phyloP scores from a whole-genome alignment of 2,888 invertebrate genomes.

The Eueremaeus valkanovi region DNA sequence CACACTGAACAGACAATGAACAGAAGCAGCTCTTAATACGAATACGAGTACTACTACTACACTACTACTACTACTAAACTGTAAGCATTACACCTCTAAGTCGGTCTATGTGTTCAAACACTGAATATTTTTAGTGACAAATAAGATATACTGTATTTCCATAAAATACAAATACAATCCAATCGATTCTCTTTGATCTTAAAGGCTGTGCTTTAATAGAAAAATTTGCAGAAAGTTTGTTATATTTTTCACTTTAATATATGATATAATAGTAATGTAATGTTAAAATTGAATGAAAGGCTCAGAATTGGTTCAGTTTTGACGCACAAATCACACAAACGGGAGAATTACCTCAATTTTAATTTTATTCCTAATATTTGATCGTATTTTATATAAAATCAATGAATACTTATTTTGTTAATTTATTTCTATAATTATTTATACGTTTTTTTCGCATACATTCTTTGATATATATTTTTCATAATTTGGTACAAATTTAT shows the following conservation, averaged over 20 bases:
- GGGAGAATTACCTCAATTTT: conserved; percentile 32
- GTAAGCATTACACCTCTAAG: conserved; percentile 2
- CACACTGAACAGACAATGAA: not conserved
- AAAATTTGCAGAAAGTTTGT: conserved; percentile 13
- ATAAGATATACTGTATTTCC: not conserved
- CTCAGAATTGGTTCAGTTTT: conserved; percentile 29
- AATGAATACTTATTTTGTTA: conserved; percentile 31
- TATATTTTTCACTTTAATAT: conserved; percentile 11
- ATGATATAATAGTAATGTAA: not conserved
- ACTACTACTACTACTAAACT: not conserved
- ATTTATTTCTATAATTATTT: conserved; percentile 6
- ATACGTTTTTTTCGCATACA: conserved; percentile 8
- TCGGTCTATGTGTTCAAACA: not conserved
- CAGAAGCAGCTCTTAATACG: not conserved
- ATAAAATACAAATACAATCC: not conserved
- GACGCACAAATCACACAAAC: conserved; percentile 18
- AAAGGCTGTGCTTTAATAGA: not conserved
- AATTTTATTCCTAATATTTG: not conserved
- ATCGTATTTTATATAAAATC: not conserved
- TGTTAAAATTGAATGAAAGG: conserved; percentile 14
- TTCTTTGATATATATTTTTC: conserved; percentile 2
- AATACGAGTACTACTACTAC: not conserved
- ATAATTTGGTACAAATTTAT: conserved; percentile 31
- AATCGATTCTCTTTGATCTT: conserved; percentile 1
- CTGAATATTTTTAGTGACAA: not conserved